Evolutionary conservation across 2,888 invertebrate genomes (phyloP).

Genomic region (Agelastica alni): DNA sequence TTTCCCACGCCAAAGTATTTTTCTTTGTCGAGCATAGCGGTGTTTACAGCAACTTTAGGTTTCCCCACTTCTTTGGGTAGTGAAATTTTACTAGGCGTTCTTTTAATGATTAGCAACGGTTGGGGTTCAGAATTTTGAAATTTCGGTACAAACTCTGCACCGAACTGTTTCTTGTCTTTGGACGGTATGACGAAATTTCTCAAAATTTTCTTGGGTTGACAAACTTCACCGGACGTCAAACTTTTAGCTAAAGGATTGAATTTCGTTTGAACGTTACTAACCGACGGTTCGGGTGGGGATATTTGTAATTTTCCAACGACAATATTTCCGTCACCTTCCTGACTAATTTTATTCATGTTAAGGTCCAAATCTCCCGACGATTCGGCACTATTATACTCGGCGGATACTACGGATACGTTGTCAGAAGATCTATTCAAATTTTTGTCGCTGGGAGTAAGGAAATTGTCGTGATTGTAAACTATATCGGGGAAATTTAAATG

Average conservation of each 20-base stretch:
- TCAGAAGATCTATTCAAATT: conserved; percentile 46
- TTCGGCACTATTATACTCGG: conserved; percentile 53
- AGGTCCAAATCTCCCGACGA: conserved; percentile 49
- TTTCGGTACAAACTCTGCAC: conserved; percentile 51
- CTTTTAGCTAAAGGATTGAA: conserved; percentile 40
- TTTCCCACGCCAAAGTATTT: conserved; percentile 54
- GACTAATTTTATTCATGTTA: conserved; percentile 40
- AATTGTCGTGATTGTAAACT: conserved; percentile 22
- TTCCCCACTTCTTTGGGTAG: conserved; percentile 53
- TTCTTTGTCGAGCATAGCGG: conserved; percentile 48
- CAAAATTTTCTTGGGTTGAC: conserved; percentile 33
- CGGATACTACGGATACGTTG: conserved; percentile 47
- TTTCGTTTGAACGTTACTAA: conserved; percentile 23
- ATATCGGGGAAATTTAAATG: conserved; percentile 30
- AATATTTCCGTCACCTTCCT: conserved; percentile 29
- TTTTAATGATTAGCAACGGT: conserved; percentile 54
- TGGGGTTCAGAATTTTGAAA: conserved; percentile 48
- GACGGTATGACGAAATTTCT: conserved; percentile 50
- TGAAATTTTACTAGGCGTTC: conserved; percentile 55
- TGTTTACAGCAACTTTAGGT: conserved; percentile 53
- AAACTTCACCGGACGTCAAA: conserved; percentile 39
- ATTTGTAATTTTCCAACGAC: conserved; percentile 41
- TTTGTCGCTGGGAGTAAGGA: conserved; percentile 20
- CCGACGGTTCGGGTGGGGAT: conserved; percentile 8
- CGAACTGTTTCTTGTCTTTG: conserved; percentile 47